Conservation (phyloP, 2,797 vertebrate species). For the Ceryle rudis region DNA sequence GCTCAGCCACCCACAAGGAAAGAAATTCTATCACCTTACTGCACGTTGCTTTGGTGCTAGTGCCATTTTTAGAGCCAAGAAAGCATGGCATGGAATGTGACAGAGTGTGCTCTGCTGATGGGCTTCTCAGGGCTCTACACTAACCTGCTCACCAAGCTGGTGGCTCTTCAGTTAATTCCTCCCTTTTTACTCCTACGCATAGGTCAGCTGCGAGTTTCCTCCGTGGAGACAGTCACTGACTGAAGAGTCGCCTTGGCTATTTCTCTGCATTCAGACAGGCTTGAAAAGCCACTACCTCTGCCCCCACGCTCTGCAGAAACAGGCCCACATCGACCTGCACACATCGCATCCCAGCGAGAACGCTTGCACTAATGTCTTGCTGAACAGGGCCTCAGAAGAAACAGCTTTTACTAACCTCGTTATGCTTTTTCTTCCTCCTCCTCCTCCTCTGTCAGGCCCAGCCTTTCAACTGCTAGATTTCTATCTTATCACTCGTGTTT, state of each 20-base stretch:
- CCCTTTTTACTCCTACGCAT: background rate
- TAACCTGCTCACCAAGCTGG: background rate
- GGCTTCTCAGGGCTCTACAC: rapidly evolving
- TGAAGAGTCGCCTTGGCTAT: background rate
- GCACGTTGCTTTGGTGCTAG: background rate
- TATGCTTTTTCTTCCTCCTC: background rate
- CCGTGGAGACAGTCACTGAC: background rate
- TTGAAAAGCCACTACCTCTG: background rate
- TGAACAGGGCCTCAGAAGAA: background rate
- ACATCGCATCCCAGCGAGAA: background rate
- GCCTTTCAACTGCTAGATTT: conserved; percentile 21
- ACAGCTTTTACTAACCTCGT: background rate
- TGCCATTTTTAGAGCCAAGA: background rate
- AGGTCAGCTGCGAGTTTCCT: background rate
- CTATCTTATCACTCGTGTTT: conserved; percentile 13
- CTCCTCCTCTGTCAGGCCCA: conserved; percentile 15
- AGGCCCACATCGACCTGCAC: background rate
- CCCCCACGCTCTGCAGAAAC: background rate
- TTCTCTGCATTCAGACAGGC: background rate
- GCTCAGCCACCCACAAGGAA: background rate
- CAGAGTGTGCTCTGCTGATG: background rate
- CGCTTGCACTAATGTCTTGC: background rate
- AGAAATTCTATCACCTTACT: background rate
- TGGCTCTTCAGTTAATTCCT: background rate
- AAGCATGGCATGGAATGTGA: background rate